phyloP scores from a whole-genome alignment of 2,113 vertebrate genomes.

The Cnemophilus loriae region DNA sequence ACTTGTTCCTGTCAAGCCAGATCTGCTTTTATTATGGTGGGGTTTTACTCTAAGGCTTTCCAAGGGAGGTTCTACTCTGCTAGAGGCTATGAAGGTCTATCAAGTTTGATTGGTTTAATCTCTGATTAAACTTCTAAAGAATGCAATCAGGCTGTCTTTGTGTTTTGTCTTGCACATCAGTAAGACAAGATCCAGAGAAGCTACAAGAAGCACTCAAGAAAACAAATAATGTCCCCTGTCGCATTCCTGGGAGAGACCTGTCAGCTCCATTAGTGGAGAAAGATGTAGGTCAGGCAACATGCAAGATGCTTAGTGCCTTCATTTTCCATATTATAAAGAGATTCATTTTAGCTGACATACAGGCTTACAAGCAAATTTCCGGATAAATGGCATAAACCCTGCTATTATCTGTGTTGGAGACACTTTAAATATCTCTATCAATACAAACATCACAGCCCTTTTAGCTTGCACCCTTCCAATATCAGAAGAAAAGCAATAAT shows the following conservation, averaged over 20 bases:
- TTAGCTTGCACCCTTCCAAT: background rate
- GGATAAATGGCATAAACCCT: background rate
- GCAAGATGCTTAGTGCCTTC: background rate
- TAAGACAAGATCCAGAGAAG: background rate
- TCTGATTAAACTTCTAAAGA: background rate
- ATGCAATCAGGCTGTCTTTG: background rate
- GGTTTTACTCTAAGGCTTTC: background rate
- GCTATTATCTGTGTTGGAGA: background rate
- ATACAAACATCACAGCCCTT: background rate
- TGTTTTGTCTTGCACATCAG: background rate
- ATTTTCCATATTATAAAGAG: background rate
- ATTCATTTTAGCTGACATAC: background rate
- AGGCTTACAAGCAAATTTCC: background rate
- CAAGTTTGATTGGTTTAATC: background rate
- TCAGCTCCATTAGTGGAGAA: background rate
- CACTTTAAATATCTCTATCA: background rate
- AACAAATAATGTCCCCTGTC: background rate
- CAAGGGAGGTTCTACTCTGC: background rate
- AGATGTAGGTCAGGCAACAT: background rate
- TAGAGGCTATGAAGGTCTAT: background rate
- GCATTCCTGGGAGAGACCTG: background rate
- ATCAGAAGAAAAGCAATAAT: background rate
- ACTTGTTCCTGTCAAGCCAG: background rate
- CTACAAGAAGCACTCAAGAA: background rate
- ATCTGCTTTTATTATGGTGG: background rate